Evolutionary conservation across 2,888 invertebrate species (phyloP).

Genomic region (Scaptomyza parva): DNA sequence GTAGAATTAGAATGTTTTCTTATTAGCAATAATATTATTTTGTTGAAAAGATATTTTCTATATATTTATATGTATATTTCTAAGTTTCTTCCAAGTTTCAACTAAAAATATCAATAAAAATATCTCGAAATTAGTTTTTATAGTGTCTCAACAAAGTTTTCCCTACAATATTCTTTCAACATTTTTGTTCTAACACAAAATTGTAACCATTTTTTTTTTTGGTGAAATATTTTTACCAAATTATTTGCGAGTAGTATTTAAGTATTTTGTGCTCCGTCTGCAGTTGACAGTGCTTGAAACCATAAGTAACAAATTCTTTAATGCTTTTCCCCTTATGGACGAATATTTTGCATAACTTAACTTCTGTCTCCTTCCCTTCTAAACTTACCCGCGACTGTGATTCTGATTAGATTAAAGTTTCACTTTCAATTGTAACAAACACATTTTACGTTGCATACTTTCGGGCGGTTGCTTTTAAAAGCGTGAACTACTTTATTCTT

Average conservation of each 20-base stretch:
- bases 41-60: too few relatives aligned
- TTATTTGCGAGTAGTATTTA: constrained; percentile 31
- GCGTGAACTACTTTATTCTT: too few relatives aligned
- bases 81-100: too few relatives aligned
- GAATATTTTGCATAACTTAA: not conserved
- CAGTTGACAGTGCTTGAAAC: constrained; percentile 48
- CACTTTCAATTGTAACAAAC: not conserved
- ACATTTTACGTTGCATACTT: constrained; percentile 48
- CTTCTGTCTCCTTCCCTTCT: not conserved
- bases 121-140: not conserved
- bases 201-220: constrained; percentile 23
- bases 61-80: too few relatives aligned
- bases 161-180: not conserved
- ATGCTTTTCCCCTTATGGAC: not conserved
- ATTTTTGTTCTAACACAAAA: not conserved
- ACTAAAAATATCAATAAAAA: too few relatives aligned
- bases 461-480: constrained; percentile 39
- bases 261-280: constrained; percentile 37
- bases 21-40: too few relatives aligned
- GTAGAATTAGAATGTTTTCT: too few relatives aligned
- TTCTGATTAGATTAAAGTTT: constrained; percentile 51
- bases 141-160: not conserved
- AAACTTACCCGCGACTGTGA: constrained; percentile 1
- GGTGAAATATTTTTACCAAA: constrained; percentile 20
- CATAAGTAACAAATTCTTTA: constrained; percentile 42